phyloP scores from a whole-genome alignment of 2,113 vertebrate genomes.

The Neotragus moschatus region DNA sequence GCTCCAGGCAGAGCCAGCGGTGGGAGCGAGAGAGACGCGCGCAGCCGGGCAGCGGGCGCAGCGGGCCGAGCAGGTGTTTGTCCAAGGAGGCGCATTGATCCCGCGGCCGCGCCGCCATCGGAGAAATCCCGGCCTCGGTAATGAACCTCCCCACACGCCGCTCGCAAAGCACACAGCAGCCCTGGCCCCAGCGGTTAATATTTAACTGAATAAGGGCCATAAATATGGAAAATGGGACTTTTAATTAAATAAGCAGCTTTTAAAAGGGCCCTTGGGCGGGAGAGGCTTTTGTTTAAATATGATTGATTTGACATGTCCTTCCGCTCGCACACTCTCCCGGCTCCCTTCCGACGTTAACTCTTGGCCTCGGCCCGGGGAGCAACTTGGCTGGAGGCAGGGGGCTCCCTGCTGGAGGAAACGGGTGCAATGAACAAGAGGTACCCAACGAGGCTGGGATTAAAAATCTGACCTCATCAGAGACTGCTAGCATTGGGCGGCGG shows the following conservation, averaged over 20 bases:
- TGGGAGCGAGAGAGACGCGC: rapidly evolving
- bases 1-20: background rate
- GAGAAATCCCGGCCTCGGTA: constrained; percentile 72
- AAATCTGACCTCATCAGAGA: background rate
- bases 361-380: constrained; percentile 32
- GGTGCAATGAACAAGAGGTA: background rate
- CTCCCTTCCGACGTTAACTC: constrained; percentile 51
- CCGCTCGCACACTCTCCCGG: constrained; percentile 62
- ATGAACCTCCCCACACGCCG: constrained; percentile 78
- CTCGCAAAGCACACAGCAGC: constrained; percentile 81
- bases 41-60: rapidly evolving
- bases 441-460: background rate
- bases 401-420: background rate
- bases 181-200: constrained; percentile 91
- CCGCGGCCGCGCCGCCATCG: background rate
- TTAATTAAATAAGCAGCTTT: constrained; percentile 99
- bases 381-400: background rate
- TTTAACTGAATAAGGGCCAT: constrained; percentile 95
- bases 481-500: background rate
- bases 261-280: constrained; percentile 95
- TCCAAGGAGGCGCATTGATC: constrained; percentile 57
- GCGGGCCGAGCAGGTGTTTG: background rate
- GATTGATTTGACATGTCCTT: constrained; percentile 95
- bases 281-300: constrained; percentile 98
- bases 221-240: constrained; percentile 98